Evolutionary conservation across 2,113 vertebrate species (phyloP).

Genomic region (Taurulus bubalis): DNA sequence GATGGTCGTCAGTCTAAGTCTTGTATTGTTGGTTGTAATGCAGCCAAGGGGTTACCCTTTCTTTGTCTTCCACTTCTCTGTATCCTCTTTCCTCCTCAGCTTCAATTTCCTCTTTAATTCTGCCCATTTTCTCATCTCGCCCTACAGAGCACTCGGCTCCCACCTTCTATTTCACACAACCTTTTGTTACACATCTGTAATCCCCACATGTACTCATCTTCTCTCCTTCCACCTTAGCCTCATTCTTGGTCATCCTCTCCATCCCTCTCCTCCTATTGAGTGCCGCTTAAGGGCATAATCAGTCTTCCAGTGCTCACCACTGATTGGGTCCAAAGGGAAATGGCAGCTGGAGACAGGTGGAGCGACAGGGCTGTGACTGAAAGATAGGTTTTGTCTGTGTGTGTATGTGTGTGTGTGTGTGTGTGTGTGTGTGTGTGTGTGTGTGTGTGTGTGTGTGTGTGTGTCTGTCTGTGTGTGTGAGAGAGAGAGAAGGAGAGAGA

Average conservation of each 20-base stretch:
- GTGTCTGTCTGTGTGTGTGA: background rate
- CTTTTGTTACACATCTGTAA: constrained; percentile 38
- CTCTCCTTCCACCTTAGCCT: background rate
- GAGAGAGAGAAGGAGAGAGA: background rate
- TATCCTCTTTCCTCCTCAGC: background rate
- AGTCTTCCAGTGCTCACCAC: constrained; percentile 45
- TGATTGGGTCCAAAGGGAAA: constrained; percentile 69
- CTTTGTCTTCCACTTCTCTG: background rate
- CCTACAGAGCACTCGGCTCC: background rate
- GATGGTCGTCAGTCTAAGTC: background rate
- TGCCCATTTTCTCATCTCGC: background rate
- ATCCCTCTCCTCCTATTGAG: constrained; percentile 19
- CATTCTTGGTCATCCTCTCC: constrained; percentile 11
- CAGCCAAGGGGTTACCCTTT: background rate
- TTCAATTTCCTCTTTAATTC: background rate
- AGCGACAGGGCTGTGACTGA: constrained; percentile 36
- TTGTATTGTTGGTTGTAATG: background rate
- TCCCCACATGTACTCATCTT: constrained; percentile 17
- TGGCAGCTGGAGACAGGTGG: constrained; percentile 50
- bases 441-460: background rate
- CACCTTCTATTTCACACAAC: constrained; percentile 20
- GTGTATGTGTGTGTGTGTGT: constrained; percentile 17
- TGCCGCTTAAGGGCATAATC: constrained; percentile 45
- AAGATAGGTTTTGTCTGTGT: background rate
- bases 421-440: background rate